Percentiles rank a stretch among this genome's conserved stretches.
Conservation (phyloP, 2,888 invertebrate genomes). For the Macroteleia sp. region DNA sequence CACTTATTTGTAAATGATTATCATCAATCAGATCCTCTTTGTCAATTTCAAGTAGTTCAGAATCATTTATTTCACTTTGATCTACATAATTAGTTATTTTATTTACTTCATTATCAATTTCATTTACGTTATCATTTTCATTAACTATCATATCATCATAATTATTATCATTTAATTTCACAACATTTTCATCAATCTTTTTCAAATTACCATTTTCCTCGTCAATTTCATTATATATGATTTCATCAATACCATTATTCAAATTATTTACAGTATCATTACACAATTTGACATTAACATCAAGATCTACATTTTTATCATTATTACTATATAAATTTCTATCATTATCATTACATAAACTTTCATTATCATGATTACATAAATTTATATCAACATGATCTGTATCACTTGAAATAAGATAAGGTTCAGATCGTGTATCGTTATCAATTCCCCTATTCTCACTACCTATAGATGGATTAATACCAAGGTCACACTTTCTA, state of each 20-base stretch:
- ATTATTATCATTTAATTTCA: not conserved
- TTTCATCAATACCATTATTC: not conserved
- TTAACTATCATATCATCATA: not conserved
- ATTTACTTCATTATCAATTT: not conserved
- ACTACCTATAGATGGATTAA: not conserved
- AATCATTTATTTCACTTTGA: not conserved
- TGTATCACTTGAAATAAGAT: not conserved
- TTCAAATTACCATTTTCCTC: not conserved
- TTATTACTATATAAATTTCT: not conserved
- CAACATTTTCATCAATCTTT: not conserved
- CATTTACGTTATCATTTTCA: not conserved
- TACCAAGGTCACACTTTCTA: not conserved
- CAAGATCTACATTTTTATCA: not conserved
- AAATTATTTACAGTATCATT: not conserved
- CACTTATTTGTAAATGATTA: not conserved
- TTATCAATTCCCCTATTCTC: not conserved
- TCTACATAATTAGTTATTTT: not conserved
- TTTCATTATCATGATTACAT: not conserved
- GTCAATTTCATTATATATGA: not conserved
- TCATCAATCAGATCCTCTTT: no score
- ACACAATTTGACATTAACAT: not conserved
- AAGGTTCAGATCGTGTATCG: no score
- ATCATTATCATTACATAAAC: not conserved
- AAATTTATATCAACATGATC: not conserved
- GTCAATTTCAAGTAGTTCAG: not conserved